Evolutionary conservation across 2,888 invertebrate species (phyloP).

Genomic region (Parelbella ahira): DNA sequence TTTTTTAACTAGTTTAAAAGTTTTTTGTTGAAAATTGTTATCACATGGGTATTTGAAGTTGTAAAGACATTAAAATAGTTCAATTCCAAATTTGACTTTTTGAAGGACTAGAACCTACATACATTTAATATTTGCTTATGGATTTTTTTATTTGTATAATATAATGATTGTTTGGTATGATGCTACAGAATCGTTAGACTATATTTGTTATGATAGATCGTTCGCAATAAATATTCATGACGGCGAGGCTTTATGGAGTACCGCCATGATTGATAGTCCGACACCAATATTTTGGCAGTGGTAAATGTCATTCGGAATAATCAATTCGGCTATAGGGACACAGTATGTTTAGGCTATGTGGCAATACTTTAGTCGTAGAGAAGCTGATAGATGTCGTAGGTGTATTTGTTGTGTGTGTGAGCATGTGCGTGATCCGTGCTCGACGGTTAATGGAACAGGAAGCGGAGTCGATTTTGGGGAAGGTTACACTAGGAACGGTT

Average conservation of each 20-base stretch:
- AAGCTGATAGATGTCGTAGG: too few relatives aligned
- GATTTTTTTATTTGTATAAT: slow-evolving; percentile 10
- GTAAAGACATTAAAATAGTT: background rate
- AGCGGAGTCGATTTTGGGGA: slow-evolving; percentile 75
- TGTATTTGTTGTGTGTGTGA: slow-evolving; percentile 20
- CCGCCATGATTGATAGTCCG: slow-evolving; percentile 42
- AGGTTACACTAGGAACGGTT: slow-evolving; percentile 63
- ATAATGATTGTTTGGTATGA: slow-evolving; percentile 11
- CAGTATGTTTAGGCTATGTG: too few relatives aligned
- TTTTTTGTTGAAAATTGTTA: too few relatives aligned
- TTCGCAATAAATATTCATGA: slow-evolving; percentile 53
- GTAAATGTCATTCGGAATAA: slow-evolving; percentile 29
- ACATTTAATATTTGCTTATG: background rate
- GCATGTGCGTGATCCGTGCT: slow-evolving; percentile 50
- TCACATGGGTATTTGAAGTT: too few relatives aligned
- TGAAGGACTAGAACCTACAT: too few relatives aligned
- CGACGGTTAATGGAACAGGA: slow-evolving; percentile 65
- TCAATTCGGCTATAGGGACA: slow-evolving; percentile 3
- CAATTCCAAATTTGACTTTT: too few relatives aligned
- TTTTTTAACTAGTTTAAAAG: too few relatives aligned
- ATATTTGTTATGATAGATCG: slow-evolving; percentile 37
- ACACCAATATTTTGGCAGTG: slow-evolving; percentile 38
- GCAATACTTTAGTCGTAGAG: too few relatives aligned
- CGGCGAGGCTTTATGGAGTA: slow-evolving; percentile 38
- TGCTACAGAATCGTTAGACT: slow-evolving; percentile 32